Conservation (phyloP, 2,113 vertebrate species). For the Carlito syrichta region DNA sequence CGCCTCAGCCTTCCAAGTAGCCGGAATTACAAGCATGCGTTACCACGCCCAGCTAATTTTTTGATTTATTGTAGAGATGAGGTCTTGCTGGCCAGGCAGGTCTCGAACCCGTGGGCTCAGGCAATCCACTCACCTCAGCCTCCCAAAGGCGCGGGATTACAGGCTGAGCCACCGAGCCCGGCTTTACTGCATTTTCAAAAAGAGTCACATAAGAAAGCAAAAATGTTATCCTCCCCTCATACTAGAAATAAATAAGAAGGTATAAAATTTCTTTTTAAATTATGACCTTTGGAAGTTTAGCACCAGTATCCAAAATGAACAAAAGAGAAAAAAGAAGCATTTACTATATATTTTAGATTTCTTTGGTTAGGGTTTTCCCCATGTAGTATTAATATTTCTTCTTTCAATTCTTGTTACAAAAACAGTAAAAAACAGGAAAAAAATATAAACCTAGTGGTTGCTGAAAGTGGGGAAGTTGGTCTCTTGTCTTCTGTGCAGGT, state of each 20-base stretch:
- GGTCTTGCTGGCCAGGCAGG: no score
- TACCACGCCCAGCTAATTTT: no score
- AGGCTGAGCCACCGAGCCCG: no score
- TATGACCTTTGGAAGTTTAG: constrained; percentile 79
- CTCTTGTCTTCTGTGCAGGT: constrained; percentile 53
- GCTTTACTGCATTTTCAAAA: no score
- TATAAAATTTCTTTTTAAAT: constrained; percentile 73
- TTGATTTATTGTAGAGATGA: no score
- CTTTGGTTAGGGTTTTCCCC: constrained; percentile 68
- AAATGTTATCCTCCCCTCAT: constrained; percentile 73
- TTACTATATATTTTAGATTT: constrained; percentile 74
- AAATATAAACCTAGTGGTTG: constrained; percentile 64
- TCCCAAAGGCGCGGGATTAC: no score
- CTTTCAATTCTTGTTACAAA: constrained; percentile 72
- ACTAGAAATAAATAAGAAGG: constrained; percentile 74
- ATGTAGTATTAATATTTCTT: constrained; percentile 55
- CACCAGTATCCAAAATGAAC: constrained; percentile 79
- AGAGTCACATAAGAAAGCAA: constrained; percentile 74
- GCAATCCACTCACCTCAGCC: no score
- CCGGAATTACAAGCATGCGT: no score
- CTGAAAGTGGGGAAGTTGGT: constrained; percentile 72
- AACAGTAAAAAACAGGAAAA: constrained; percentile 71
- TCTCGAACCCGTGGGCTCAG: no score
- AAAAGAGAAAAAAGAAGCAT: constrained; percentile 72
- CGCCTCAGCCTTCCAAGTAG: no score